These are phyloP conservation scores for Paramormyrops kingsleyae DNA, from an alignment of 2,113 vertebrate genomes.

Conservation along the genomic window DNA sequence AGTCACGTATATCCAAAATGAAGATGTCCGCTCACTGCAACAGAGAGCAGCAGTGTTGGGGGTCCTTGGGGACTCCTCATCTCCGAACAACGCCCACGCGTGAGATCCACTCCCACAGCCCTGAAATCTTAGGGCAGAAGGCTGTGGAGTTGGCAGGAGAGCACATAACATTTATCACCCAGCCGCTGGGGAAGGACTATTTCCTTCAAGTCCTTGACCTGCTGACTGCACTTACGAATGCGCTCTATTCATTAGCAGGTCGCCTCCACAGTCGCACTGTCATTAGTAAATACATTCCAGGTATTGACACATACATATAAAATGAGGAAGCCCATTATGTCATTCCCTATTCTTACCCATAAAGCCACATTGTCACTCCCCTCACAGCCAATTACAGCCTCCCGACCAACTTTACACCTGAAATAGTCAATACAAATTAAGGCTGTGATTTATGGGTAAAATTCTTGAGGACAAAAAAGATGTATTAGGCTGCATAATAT, in stretches of 20 bases:
- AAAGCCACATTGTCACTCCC: constrained; percentile 41
- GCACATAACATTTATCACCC: constrained; percentile 36
- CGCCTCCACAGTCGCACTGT: constrained; percentile 51
- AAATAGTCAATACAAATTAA: constrained; percentile 56
- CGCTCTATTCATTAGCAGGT: constrained; percentile 66
- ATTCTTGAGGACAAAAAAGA: constrained; percentile 58
- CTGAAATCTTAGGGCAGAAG: neutral
- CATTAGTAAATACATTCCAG: constrained; percentile 66
- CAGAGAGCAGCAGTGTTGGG: neutral
- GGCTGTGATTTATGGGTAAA: constrained; percentile 64
- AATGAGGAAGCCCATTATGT: constrained; percentile 60
- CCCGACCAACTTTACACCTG: constrained; percentile 52
- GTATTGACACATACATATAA: constrained; percentile 64
- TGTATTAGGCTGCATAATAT: constrained; percentile 55
- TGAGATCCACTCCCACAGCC: neutral
- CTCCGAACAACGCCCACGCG: no score
- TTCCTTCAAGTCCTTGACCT: constrained; percentile 64
- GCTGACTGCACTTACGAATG: constrained; percentile 59
- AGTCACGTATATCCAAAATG: neutral
- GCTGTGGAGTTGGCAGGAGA: neutral
- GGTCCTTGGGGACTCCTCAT: neutral
- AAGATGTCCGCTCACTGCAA: neutral
- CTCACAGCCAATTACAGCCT: constrained; percentile 54
- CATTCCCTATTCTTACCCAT: constrained; percentile 50
- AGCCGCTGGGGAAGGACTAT: constrained; percentile 38